Percentiles rank a stretch among this genome's conserved stretches.
Evolutionary conservation across 2,888 invertebrate species (phyloP).

Genomic region (Altica lythri): DNA sequence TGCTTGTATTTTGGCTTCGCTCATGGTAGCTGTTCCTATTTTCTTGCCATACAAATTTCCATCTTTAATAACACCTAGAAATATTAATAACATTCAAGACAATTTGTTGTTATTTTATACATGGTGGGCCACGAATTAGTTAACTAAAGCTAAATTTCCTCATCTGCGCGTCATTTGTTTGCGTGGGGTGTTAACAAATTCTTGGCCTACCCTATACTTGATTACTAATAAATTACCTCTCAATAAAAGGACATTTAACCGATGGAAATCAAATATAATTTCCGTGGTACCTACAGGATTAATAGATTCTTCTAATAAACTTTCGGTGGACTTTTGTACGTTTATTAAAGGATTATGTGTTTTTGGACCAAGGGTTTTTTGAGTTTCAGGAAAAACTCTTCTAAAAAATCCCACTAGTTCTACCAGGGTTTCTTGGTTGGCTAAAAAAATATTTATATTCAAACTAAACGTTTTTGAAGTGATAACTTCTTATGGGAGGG

Average conservation of each 20-base stretch:
- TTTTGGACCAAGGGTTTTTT: slow-evolving; percentile 44
- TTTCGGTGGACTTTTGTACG: slow-evolving; percentile 48
- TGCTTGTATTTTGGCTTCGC: slow-evolving; percentile 87
- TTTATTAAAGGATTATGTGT: slow-evolving; percentile 48
- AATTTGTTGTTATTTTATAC: too few relatives aligned
- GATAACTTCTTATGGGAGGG: too few relatives aligned
- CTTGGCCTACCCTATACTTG: too few relatives aligned
- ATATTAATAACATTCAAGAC: background rate
- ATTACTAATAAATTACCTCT: too few relatives aligned
- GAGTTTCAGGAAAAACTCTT: slow-evolving; percentile 65
- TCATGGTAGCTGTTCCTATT: slow-evolving; percentile 92
- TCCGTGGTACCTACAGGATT: slow-evolving; percentile 69
- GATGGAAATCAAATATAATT: slow-evolving; percentile 90
- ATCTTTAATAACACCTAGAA: slow-evolving; percentile 65
- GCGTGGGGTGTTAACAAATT: too few relatives aligned
- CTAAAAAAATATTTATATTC: slow-evolving; percentile 56
- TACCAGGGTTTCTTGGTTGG: slow-evolving; percentile 94
- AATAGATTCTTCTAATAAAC: slow-evolving; percentile 43
- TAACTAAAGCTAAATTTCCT: too few relatives aligned
- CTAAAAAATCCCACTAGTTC: slow-evolving; percentile 89
- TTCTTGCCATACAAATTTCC: slow-evolving; percentile 77
- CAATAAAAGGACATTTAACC: slow-evolving; percentile 84
- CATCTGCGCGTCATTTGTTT: too few relatives aligned
- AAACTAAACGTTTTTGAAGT: too few relatives aligned
- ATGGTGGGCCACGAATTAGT: too few relatives aligned